Evolutionary conservation across 2,797 vertebrate genomes (phyloP), one percentile per base, ranked within the genome.

Genomic region (Neomorphus geoffroyi): DNA sequence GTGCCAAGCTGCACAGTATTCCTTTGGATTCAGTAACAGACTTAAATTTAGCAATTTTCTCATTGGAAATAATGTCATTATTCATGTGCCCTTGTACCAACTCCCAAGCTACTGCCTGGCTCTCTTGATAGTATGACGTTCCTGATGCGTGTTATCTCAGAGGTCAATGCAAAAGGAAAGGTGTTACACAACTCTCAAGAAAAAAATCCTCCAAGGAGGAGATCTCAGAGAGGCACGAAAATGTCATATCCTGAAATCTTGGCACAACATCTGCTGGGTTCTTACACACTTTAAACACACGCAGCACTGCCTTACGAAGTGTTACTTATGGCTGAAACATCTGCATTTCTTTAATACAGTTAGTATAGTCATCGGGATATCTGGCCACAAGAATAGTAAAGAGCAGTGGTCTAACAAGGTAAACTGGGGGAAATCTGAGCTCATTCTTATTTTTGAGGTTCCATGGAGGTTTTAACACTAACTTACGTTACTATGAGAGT

Each of bases 31-130:
- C 71, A 94, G 83, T 87, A 92, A 92, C 0, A 80, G 93, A 90
- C 69, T 97, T 96, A 96, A 96, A 97, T 90, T 95, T 97, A 97
- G 95, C 69, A 93, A 56, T 92, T 93, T 95, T 95, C 83, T 94
- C 88, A 95, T 94, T 96, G 93, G 86, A 94, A 96, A 94, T 94
- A 96, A 93, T 94, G 72, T 80, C 86, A 89, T 96, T 95, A 94
- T 96, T 96, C 96, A 82, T 95, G 74, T 96, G 96, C 83, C 96
- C 96, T 96, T 96, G 93, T 93, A 94, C 86, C 85, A 95, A 92
- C 65, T 97, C 96, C 96, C 96, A 92, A 37, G 95, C 60, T 88
- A 46, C 86, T 1, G 50, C 50, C 67, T 90, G 66, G 57, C 56
- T 96, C 96, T 93, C 96, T 89, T 96, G 96, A 93, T 86, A 92